Base-by-base conservation (phyloP, 2,888 invertebrate species). In the Morpho deidamia region DNA sequence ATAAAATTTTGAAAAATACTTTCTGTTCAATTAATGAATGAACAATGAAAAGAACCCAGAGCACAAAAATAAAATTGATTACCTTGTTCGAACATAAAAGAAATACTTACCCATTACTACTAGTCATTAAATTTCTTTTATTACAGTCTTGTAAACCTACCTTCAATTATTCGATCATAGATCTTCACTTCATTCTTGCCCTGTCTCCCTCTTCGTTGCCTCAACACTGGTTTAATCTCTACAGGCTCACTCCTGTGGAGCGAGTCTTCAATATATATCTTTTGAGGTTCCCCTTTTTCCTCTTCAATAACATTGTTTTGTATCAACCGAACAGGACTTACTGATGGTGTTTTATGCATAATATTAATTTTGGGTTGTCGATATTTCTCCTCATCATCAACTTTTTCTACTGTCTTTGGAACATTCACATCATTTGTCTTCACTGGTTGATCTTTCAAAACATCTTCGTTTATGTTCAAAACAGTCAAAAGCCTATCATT, bases 121-220 rank as follows among this genome's bases (percentile, higher is more conserved):
- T n/a, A n/a, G n/a, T n/a, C n/a, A n/a, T n/a, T n/a, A n/a, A n/a
- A n/a, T n/a, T n/a, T n/a, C n/a, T n/a, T n/a, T n/a, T n/a, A n/a
- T n/a, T n/a, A n/a, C n/a, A n/a, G n/a, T n/a, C n/a, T n/a, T n/a
- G n/a, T n/a, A n/a, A n/a, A n/a, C n/a, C 10, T 65, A 87, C 88
- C 90, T 76, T 90, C 90, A 68, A 89, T 82, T 61, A 90, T 78
- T 53, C 86, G 78, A 57, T 90, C 90, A 72, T 90, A 89, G 44
- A 90, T 89, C 63, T 90, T 90, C 9, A 90, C 90, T 64, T 88
- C 89, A 61, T 79, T 87, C 51, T 80, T 69, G 1, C 88, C 87
- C 56, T 86, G 87, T 10, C 89, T 66, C 0, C 89, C 89, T 40
- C 89, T 67, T 34, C 70, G 71, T 62, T 85, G 83, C 39, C 89